Conservation (phyloP, 2,797 vertebrate species). For the Diplodus puntazzo region DNA sequence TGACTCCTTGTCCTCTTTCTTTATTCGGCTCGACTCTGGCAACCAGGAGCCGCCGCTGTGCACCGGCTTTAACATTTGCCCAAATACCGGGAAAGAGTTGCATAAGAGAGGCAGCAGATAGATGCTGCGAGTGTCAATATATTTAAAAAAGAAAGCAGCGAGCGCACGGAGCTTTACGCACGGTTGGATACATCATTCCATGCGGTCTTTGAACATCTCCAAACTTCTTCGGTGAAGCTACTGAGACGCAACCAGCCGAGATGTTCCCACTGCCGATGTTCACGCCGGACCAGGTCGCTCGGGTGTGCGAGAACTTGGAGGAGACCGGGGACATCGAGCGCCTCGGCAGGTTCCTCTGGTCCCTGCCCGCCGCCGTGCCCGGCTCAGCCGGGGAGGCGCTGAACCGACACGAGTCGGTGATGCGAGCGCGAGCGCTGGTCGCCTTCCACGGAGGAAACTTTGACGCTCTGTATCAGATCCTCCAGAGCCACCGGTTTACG, state of each 20-base stretch:
- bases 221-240: background rate
- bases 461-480: constrained; percentile 87
- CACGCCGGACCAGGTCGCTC: constrained; percentile 88
- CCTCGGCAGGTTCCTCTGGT: constrained; percentile 88
- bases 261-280: constrained; percentile 89
- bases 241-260: constrained; percentile 9
- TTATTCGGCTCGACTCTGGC: constrained; percentile 62
- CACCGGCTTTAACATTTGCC: constrained; percentile 36
- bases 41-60: constrained; percentile 18
- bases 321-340: constrained; percentile 89
- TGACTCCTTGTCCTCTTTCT: constrained; percentile 80
- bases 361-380: constrained; percentile 85
- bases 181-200: constrained; percentile 44
- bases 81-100: constrained; percentile 44
- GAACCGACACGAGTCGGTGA: constrained; percentile 87
- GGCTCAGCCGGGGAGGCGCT: constrained; percentile 84
- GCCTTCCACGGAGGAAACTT: constrained; percentile 89
- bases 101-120: constrained; percentile 35
- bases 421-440: constrained; percentile 87
- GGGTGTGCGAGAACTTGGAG: constrained; percentile 89
- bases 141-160: background rate
- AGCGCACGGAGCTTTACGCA: constrained; percentile 58
- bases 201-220: constrained; percentile 16
- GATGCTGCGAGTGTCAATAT: constrained; percentile 28
- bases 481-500: constrained; percentile 87